Evolutionary conservation across 2,113 vertebrate species (phyloP), one percentile per base, ranked within the genome.

Genomic region (Festucalex cinctus): DNA sequence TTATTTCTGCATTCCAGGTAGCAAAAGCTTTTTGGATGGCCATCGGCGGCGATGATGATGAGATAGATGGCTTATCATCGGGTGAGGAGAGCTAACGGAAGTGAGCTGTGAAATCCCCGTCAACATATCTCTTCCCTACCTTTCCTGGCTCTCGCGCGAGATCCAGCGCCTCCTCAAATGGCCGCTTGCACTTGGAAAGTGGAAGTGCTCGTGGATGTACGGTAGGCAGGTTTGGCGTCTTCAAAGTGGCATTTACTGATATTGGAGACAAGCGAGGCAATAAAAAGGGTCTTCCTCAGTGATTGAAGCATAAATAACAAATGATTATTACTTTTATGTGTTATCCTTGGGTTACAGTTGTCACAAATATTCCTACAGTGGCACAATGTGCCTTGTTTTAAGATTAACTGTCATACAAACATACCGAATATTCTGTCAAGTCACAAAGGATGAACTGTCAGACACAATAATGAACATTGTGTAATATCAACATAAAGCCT

Each of bases 21-120:
- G 95, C 97, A 79, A 99, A 98, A 89, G 97, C 97, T 0, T 99
- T 99, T 90, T 99, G 97, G 97, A 98, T 95, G 94, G 97, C 97
- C 0, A 98, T 99, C 5, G 95, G 97, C 60, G 97, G 97, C 36
- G 96, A 99, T 87, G 90, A 94, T 66, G 97, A 98, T 66, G 97
- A 99, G 86, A 95, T 98, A 9, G 97, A 96, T 65, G 94, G 95
- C 3, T 89, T 96, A 68, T 99, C 96, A 54, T 98, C 96, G 0
- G 97, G 95, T 1, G 97, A 99, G 62, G 97, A 99, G 22, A 95
- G 93, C 82, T 96, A 82, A 79, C 76, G 66, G 63, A 4, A 24
- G 35, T 32, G 43, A 26, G 39, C 28, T 59, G 57, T 57, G 64
- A 73, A 8, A 10, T 41, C 63, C 41, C 22, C 56, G 13, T 61